A percentile compares a stretch with the other conserved stretches of the same genome.
Conservation (phyloP, 2,113 vertebrate species). For the Thomomys bottae region DNA sequence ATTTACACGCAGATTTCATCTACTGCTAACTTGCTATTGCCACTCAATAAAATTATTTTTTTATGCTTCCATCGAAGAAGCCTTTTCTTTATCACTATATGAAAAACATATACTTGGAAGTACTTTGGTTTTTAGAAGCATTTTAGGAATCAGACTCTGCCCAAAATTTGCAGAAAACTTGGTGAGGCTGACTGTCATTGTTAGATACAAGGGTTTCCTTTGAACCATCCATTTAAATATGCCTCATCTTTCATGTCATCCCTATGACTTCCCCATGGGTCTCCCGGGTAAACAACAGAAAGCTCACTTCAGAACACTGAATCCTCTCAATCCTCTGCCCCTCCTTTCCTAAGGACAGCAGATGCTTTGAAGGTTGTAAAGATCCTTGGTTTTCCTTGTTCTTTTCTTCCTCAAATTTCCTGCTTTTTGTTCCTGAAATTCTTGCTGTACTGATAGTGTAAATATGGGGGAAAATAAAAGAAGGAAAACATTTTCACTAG, state of each 20-base stretch:
- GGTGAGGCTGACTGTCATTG: neutral
- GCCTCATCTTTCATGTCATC: conserved; percentile 5
- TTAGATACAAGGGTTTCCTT: neutral
- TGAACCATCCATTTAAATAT: neutral
- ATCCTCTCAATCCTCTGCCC: conserved; percentile 57
- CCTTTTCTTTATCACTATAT: neutral
- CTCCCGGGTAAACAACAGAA: conserved; percentile 68
- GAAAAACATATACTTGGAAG: neutral
- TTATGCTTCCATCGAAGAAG: neutral
- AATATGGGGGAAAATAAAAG: neutral
- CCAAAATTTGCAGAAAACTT: neutral
- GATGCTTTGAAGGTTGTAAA: conserved; percentile 79
- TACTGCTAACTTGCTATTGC: neutral
- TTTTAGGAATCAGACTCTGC: conserved; percentile 3
- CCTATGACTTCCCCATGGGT: neutral
- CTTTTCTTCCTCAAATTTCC: conserved; percentile 20
- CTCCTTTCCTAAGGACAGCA: conserved; percentile 53
- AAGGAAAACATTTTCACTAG: neutral
- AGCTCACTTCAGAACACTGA: neutral
- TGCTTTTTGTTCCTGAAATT: conserved; percentile 31
- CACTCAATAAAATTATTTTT: neutral
- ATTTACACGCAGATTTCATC: neutral
- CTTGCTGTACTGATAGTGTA: conserved; percentile 34
- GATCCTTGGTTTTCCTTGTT: conserved; percentile 4
- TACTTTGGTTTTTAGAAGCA: conserved; percentile 1